phyloP scores from a whole-genome alignment of 2,888 invertebrate genomes.

The Eudemis profundana region DNA sequence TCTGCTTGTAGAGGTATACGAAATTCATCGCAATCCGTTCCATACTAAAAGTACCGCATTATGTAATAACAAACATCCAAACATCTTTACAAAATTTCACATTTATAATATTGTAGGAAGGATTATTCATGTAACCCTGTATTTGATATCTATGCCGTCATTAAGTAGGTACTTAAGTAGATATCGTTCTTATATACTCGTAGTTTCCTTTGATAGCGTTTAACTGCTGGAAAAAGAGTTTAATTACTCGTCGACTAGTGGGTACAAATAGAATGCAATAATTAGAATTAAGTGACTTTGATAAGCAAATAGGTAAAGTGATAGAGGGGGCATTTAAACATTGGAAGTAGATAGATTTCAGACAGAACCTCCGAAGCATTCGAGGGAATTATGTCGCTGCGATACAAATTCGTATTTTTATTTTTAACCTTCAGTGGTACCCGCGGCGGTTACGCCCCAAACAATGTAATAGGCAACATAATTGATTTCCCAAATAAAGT shows the following conservation, averaged over 20 bases:
- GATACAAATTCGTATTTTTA: constrained; percentile 2
- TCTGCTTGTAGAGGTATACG: too few relatives aligned
- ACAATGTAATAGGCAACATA: constrained; percentile 23
- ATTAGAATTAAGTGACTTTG: not conserved
- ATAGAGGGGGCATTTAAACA: constrained; percentile 34
- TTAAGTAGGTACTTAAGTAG: not conserved
- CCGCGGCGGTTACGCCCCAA: not conserved
- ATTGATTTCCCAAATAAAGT: constrained; percentile 14
- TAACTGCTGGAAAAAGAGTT: not conserved
- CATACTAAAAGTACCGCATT: too few relatives aligned
- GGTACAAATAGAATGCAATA: constrained; percentile 11
- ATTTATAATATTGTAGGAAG: too few relatives aligned
- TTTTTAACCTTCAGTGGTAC: not conserved
- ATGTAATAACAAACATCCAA: too few relatives aligned
- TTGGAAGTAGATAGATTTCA: constrained; percentile 5
- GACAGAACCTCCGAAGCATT: constrained; percentile 15
- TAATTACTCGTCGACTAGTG: not conserved
- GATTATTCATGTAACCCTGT: not conserved
- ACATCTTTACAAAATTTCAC: too few relatives aligned
- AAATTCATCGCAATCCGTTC: too few relatives aligned
- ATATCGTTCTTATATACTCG: not conserved
- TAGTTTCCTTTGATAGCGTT: not conserved
- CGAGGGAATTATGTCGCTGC: constrained; percentile 12
- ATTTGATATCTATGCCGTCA: not conserved
- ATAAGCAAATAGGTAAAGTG: not conserved